phyloP scores from a whole-genome alignment of 2,113 vertebrate genomes.

The Apteryx mantelli region DNA sequence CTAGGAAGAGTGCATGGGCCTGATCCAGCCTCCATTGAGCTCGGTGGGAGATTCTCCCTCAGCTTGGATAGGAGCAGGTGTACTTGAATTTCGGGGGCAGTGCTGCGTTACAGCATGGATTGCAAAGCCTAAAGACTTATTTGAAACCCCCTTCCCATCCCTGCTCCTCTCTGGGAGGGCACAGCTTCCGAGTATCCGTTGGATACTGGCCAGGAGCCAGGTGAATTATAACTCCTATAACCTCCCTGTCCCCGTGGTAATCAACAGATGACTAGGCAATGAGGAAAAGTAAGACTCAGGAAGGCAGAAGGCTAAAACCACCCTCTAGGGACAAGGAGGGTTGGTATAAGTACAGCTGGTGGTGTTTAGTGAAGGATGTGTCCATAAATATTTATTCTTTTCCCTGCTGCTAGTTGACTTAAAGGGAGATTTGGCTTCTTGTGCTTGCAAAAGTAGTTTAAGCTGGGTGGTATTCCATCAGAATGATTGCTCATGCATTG shows the following conservation, averaged over 20 bases:
- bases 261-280: background rate
- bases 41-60: background rate
- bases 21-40: background rate
- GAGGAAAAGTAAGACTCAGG: background rate
- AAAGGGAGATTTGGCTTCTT: background rate
- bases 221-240: background rate
- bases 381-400: background rate
- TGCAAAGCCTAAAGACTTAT: background rate
- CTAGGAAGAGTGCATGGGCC: background rate
- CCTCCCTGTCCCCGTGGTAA: rapidly evolving
- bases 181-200: background rate
- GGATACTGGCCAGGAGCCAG: background rate
- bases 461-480: background rate
- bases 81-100: background rate
- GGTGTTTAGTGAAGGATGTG: background rate
- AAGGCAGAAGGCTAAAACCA: background rate
- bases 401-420: background rate
- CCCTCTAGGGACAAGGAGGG: background rate
- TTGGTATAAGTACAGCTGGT: background rate
- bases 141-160: too few relatives aligned
- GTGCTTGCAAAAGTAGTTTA: background rate
- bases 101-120: background rate
- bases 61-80: background rate
- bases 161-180: background rate
- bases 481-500: background rate